Evolutionary conservation across 1,140 invertebrate genomes (phyloP).

Genomic region (Listronotus bonariensis): DNA sequence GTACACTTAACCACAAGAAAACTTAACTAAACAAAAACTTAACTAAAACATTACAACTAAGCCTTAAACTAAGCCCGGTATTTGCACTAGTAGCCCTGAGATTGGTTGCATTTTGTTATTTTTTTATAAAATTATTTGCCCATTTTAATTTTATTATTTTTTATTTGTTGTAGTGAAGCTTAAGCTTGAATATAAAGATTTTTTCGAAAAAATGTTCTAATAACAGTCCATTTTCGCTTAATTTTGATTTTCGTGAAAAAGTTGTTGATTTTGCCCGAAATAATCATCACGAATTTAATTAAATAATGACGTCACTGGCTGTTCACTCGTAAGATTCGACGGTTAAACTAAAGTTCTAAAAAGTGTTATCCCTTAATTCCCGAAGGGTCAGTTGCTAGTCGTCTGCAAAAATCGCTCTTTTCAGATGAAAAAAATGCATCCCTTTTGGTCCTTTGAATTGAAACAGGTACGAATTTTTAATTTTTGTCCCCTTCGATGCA

Average conservation of each 20-base stretch:
- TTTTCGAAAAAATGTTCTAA: constrained; percentile 5
- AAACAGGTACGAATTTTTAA: constrained; percentile 39
- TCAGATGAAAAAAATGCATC: constrained; percentile 25
- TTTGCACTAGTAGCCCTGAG: constrained; percentile 38
- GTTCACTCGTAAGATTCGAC: constrained; percentile 20
- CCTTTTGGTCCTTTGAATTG: constrained; percentile 29
- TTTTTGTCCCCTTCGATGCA: constrained; percentile 23
- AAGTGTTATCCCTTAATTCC: constrained; percentile 14
- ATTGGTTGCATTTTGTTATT: constrained; percentile 31
- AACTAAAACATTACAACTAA: constrained; percentile 18
- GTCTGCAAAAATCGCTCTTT: constrained; percentile 32
- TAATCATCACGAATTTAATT: constrained; percentile 22
- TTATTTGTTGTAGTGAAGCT: neutral
- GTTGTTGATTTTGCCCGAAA: constrained; percentile 32
- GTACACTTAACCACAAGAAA: constrained; percentile 16
- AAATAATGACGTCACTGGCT: neutral
- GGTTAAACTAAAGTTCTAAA: constrained; percentile 22
- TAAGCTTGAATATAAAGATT: no score
- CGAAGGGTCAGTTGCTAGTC: constrained; percentile 22
- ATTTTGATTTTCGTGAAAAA: constrained; percentile 28
- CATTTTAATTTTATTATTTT: constrained; percentile 19
- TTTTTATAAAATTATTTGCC: constrained; percentile 32
- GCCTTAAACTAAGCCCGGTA: constrained; percentile 32
- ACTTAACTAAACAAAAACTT: constrained; percentile 7
- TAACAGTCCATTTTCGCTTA: constrained; percentile 16